These are phyloP conservation scores for Dynastes hyllus DNA, from an alignment of 2,888 invertebrate species.

Conservation along the genomic window DNA sequence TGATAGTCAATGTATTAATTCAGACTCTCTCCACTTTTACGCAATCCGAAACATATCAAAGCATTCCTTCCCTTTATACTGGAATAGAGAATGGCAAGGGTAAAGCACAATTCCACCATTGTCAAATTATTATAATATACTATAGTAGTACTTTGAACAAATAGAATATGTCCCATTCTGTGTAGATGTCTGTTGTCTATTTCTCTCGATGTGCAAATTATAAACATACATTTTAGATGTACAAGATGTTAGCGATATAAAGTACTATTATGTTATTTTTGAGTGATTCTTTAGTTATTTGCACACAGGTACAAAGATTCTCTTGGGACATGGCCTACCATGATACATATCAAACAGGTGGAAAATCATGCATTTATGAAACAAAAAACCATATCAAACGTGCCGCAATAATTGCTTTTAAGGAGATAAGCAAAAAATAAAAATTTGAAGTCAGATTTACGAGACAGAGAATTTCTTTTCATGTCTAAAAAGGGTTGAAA, in stretches of 20 bases:
- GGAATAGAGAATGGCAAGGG: slow-evolving; percentile 6
- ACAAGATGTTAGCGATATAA: slow-evolving; percentile 18
- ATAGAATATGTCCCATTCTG: slow-evolving; percentile 60
- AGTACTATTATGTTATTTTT: slow-evolving; percentile 24
- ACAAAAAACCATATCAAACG: slow-evolving; percentile 63
- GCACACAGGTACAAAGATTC: slow-evolving; percentile 55
- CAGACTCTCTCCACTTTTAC: neutral
- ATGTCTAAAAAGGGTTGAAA: neutral
- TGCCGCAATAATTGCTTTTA: slow-evolving; percentile 66
- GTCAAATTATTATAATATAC: slow-evolving; percentile 40
- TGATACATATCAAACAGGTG: slow-evolving; percentile 65
- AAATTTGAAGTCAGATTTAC: slow-evolving; percentile 42
- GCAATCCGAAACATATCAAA: slow-evolving; percentile 63
- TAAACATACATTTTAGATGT: slow-evolving; percentile 33
- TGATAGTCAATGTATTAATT: neutral
- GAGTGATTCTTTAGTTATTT: slow-evolving; percentile 4
- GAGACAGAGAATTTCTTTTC: slow-evolving; percentile 53
- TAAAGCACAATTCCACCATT: slow-evolving; percentile 37
- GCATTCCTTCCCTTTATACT: slow-evolving; percentile 56
- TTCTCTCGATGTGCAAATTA: slow-evolving; percentile 53
- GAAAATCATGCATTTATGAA: slow-evolving; percentile 55
- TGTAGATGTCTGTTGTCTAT: slow-evolving; percentile 53
- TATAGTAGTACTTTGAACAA: slow-evolving; percentile 26
- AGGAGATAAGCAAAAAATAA: slow-evolving; percentile 24
- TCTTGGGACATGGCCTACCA: slow-evolving; percentile 64